Evolutionary conservation across 2,113 vertebrate species (phyloP).

Genomic region (Phylloscopus trochilus): DNA sequence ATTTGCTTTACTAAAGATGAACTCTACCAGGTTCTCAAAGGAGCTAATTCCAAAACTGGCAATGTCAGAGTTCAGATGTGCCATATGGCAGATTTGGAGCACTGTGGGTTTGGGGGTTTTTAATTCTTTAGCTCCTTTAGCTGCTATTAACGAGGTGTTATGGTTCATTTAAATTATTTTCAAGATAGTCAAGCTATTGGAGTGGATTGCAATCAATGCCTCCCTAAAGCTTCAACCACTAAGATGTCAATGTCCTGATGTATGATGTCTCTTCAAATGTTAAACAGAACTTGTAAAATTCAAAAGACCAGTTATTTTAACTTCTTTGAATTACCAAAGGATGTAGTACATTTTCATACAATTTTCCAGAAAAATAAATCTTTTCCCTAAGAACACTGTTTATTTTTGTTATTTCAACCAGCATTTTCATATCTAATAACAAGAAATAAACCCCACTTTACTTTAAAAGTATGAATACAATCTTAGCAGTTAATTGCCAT

Average conservation of each 20-base stretch:
- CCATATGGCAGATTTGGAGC: not conserved
- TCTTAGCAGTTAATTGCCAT: not conserved
- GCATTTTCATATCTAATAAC: not conserved
- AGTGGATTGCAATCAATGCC: not conserved
- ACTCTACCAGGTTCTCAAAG: not conserved
- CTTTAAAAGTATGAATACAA: not conserved
- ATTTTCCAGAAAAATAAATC: not conserved
- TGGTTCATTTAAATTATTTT: not conserved
- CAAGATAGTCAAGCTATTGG: not conserved
- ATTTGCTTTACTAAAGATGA: not conserved
- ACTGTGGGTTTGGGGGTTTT: not conserved
- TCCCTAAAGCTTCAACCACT: not conserved
- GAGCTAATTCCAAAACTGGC: not conserved
- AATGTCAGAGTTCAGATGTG: not conserved
- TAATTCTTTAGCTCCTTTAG: not conserved
- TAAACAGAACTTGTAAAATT: not conserved
- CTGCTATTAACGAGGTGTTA: not conserved
- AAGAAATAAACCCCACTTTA: not conserved
- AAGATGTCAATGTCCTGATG: not conserved
- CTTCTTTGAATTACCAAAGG: not conserved
- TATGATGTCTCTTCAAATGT: not conserved
- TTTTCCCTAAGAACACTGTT: not conserved
- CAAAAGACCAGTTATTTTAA: not conserved
- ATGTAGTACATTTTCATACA: not conserved
- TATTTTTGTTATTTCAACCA: not conserved